phyloP scores from a whole-genome alignment of 2,797 vertebrate species.

The Pseudopleuronectes americanus region DNA sequence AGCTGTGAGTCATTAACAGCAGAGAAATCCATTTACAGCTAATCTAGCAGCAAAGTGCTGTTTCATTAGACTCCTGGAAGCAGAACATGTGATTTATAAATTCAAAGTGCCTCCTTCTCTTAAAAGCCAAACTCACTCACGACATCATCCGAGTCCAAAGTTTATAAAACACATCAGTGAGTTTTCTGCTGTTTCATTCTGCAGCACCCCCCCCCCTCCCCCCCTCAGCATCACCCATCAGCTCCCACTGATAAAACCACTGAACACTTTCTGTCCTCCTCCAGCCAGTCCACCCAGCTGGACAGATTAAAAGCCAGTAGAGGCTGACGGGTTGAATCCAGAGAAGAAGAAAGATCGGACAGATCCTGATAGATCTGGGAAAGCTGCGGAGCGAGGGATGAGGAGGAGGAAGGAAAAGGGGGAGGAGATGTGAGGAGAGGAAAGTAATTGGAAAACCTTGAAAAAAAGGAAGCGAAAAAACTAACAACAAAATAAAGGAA shows the following conservation, averaged over 20 bases:
- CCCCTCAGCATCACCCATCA: slow-evolving; percentile 2
- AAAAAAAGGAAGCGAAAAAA: too few species aligned
- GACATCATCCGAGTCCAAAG: neutral
- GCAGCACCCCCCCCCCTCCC: neutral
- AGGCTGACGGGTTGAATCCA: slow-evolving; percentile 47
- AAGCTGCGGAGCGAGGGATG: slow-evolving; percentile 6
- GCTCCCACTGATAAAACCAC: slow-evolving; percentile 26
- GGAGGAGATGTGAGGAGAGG: neutral
- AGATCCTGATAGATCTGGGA: slow-evolving; percentile 31
- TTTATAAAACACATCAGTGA: slow-evolving; percentile 29
- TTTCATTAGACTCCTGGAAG: slow-evolving; percentile 34
- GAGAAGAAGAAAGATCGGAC: slow-evolving; percentile 40
- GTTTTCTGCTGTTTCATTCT: slow-evolving; percentile 24
- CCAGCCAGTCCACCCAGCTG: neutral
- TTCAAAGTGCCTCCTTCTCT: slow-evolving; percentile 34
- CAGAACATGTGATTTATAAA: slow-evolving; percentile 37
- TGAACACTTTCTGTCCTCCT: neutral
- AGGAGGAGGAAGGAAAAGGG: slow-evolving; percentile 1
- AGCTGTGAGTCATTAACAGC: slow-evolving; percentile 54
- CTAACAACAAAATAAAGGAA: slow-evolving; percentile 28
- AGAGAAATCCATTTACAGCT: slow-evolving; percentile 50
- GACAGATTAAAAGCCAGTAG: slow-evolving; percentile 55
- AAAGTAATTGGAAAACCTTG: slow-evolving; percentile 77
- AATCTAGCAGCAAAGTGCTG: slow-evolving; percentile 53
- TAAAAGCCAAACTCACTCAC: slow-evolving; percentile 30